Percentiles rank a stretch among this genome's conserved stretches.
Conservation (phyloP, 1,140 invertebrate species). For the Solen grandis region DNA sequence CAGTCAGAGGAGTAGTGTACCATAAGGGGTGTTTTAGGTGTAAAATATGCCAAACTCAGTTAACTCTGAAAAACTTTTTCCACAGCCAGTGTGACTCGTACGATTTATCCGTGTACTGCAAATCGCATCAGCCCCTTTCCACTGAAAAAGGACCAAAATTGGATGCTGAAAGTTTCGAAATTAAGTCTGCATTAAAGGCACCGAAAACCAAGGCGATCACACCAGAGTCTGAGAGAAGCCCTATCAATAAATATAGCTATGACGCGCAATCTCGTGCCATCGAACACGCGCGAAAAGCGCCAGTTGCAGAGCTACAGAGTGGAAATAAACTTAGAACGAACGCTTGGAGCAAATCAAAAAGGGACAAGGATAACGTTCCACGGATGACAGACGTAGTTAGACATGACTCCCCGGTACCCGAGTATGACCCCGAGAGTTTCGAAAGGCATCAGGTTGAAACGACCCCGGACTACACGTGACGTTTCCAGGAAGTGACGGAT, state of each 20-base stretch:
- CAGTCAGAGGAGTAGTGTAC: conserved; percentile 63
- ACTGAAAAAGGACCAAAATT: conserved; percentile 49
- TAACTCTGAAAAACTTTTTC: conserved; percentile 62
- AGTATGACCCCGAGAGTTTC: conserved; percentile 61
- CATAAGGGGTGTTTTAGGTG: conserved; percentile 66
- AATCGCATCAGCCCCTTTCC: conserved; percentile 56
- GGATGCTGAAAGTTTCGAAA: conserved; percentile 58
- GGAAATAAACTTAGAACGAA: conserved; percentile 56
- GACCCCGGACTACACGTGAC: conserved; percentile 59
- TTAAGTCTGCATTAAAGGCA: conserved; percentile 60
- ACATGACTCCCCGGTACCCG: conserved; percentile 58
- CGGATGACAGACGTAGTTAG: conserved; percentile 57
- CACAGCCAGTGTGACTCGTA: conserved; percentile 59
- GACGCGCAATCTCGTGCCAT: conserved; percentile 54
- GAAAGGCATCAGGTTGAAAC: conserved; percentile 58
- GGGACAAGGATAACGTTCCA: conserved; percentile 46
- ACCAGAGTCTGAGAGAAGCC: conserved; percentile 18
- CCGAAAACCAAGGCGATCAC: conserved; percentile 55
- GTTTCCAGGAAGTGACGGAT: not conserved
- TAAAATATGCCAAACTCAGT: conserved; percentile 57
- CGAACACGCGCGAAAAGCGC: conserved; percentile 59
- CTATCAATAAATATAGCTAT: conserved; percentile 49
- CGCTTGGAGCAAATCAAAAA: conserved; percentile 58
- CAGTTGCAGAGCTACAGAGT: conserved; percentile 58
- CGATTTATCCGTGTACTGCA: conserved; percentile 63